A percentile compares a stretch with the other conserved stretches of the same genome.
Conservation (phyloP, 2,888 invertebrate genomes). For the Aporophyla lueneburgensis region DNA sequence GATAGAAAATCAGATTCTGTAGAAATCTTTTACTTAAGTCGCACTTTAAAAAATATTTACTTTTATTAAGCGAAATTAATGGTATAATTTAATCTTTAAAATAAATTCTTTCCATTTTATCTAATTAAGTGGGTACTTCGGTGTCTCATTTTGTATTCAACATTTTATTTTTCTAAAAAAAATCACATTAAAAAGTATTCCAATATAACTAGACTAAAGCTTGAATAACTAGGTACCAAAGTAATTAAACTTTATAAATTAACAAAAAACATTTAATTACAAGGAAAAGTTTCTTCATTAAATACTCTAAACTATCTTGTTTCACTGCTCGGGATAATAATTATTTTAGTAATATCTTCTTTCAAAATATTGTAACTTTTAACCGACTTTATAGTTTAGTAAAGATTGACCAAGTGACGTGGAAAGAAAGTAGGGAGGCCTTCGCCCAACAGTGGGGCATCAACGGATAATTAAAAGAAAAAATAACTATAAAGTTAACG, state of each 20-base stretch:
- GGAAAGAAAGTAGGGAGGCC: too few relatives aligned
- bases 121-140: neutral
- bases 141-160: neutral
- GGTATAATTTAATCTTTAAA: neutral
- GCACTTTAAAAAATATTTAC: neutral
- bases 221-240: conserved; percentile 19
- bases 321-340: conserved; percentile 40
- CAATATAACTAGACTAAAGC: conserved; percentile 26
- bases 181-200: neutral
- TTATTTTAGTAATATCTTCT: conserved; percentile 20
- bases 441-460: too few relatives aligned
- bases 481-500: neutral
- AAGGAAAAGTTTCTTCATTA: conserved; percentile 54
- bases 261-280: conserved; percentile 17
- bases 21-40: neutral
- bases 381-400: neutral
- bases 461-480: too few relatives aligned
- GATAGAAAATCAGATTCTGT: neutral
- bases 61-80: neutral
- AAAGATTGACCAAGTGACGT: too few relatives aligned
- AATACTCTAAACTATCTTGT: conserved; percentile 40
- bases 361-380: conserved; percentile 12
- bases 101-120: neutral
- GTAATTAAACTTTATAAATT: conserved; percentile 44
- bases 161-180: conserved; percentile 1